Conservation (phyloP, 2,113 vertebrate species). For the Nettapus auritus region DNA sequence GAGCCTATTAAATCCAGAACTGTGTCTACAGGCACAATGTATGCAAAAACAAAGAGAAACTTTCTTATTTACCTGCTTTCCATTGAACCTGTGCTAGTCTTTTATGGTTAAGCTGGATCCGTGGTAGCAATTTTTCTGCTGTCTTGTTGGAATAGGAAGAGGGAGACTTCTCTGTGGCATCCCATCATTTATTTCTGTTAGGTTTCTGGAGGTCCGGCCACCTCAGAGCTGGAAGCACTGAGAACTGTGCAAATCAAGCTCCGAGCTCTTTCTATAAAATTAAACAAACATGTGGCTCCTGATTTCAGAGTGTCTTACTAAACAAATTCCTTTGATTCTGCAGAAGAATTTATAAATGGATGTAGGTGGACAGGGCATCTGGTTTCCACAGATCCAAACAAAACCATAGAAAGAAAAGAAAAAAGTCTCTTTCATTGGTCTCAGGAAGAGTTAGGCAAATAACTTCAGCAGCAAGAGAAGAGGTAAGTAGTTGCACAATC, state of each 20-base stretch:
- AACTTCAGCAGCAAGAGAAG: background rate
- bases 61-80: background rate
- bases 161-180: background rate
- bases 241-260: background rate
- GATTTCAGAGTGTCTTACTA: background rate
- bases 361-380: background rate
- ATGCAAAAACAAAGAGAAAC: background rate
- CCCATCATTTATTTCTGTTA: background rate
- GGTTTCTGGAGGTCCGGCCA: background rate
- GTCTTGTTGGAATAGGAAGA: background rate
- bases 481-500: background rate
- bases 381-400: background rate
- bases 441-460: background rate
- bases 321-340: background rate
- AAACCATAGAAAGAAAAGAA: background rate
- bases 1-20: background rate
- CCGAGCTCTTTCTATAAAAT: background rate
- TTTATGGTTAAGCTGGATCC: background rate
- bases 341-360: background rate
- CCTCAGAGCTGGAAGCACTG: background rate
- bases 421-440: background rate
- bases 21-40: background rate
- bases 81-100: accelerated
- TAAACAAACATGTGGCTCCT: background rate
- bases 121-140: background rate